phyloP scores from a whole-genome alignment of 2,797 vertebrate genomes.

The Nyctibius grandis region DNA sequence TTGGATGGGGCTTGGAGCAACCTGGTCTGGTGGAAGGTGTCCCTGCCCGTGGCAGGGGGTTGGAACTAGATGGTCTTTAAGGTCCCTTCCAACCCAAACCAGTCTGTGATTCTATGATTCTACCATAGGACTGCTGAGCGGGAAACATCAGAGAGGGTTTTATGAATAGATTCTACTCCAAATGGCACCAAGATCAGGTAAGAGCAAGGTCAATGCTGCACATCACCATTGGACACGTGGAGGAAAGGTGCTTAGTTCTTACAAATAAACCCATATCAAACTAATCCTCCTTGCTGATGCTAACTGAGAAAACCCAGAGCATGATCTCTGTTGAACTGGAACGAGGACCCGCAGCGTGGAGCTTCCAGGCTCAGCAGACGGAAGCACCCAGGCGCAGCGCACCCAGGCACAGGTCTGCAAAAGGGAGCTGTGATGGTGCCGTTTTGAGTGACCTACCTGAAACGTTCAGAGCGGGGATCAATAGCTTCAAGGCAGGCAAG shows the following conservation, averaged over 20 bases:
- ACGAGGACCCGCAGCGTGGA: fast-evolving
- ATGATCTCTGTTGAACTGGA: fast-evolving
- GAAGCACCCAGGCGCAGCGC: fast-evolving
- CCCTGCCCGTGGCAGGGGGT: too few relatives aligned
- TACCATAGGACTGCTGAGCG: neutral
- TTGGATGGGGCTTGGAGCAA: too few relatives aligned
- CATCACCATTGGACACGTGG: fast-evolving
- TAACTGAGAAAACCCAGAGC: neutral
- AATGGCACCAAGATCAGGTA: neutral
- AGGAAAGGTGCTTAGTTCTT: neutral
- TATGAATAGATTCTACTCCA: neutral
- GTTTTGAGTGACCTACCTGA: neutral
- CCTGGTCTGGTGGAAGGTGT: too few relatives aligned
- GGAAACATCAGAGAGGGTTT: fast-evolving
- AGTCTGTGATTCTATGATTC: too few relatives aligned
- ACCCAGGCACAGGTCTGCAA: neutral
- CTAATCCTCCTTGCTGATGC: neutral
- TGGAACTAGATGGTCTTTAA: too few relatives aligned
- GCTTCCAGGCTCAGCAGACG: neutral
- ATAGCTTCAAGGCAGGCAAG: neutral
- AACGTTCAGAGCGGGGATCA: fast-evolving
- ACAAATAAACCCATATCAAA: neutral
- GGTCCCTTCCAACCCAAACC: too few relatives aligned
- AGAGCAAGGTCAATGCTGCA: neutral
- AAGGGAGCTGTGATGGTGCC: neutral